Percentiles rank a stretch among this genome's conserved stretches.
These are phyloP conservation scores for Coleophora flavipennella DNA, from an alignment of 2,888 invertebrate genomes.

Conservation along the genomic window DNA sequence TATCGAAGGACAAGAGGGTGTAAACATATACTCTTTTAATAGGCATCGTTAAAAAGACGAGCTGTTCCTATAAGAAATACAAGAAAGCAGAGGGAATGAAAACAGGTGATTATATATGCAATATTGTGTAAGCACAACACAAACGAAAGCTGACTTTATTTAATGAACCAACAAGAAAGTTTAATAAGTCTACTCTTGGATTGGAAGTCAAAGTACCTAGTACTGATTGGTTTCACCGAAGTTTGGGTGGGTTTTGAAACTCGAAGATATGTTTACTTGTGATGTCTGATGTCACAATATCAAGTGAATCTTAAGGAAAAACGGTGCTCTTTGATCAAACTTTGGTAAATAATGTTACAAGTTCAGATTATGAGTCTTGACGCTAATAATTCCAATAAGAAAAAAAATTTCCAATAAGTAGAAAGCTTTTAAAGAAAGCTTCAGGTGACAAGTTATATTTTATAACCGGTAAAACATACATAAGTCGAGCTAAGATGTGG, in stretches of 20 bases:
- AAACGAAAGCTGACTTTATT: background rate
- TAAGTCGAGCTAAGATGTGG: slow-evolving; percentile 17
- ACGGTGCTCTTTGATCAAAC: slow-evolving; percentile 7
- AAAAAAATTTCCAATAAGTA: no score
- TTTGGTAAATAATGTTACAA: no score
- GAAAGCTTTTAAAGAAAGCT: no score
- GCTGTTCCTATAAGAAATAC: background rate
- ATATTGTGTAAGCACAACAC: background rate
- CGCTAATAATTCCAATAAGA: no score
- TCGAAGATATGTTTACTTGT: background rate
- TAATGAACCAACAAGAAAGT: slow-evolving; percentile 4
- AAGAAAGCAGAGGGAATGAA: no score
- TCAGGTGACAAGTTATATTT: no score
- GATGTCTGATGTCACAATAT: background rate
- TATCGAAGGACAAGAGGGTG: slow-evolving; percentile 25
- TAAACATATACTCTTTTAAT: slow-evolving; percentile 19
- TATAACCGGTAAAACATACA: slow-evolving; percentile 8
- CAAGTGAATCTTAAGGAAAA: background rate
- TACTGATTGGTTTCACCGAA: slow-evolving; percentile 5
- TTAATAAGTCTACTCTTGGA: slow-evolving; percentile 4
- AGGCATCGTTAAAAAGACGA: slow-evolving; percentile 18
- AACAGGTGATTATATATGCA: no score
- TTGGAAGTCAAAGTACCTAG: slow-evolving; percentile 2
- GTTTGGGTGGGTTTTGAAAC: background rate
- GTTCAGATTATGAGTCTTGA: background rate